These are phyloP conservation scores for Mormyrops attenuatus DNA, from an alignment of 2,797 vertebrate species.

Conservation along the genomic window DNA sequence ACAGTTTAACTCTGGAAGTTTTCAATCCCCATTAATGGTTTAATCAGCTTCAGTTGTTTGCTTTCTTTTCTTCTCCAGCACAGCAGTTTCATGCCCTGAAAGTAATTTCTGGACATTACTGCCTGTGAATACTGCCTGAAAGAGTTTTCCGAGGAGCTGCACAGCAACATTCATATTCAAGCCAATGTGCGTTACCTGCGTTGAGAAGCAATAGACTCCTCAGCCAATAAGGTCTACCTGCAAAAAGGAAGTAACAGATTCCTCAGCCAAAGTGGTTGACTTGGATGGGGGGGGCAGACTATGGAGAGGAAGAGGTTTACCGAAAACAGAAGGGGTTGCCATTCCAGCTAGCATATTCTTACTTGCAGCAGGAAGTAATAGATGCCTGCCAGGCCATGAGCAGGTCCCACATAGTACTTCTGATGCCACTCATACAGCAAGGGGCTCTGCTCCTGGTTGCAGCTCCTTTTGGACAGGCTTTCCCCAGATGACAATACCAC, in stretches of 20 bases:
- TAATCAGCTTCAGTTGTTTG: not conserved
- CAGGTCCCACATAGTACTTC: constrained; percentile 88
- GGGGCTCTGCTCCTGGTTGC: constrained; percentile 72
- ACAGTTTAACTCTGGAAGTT: not conserved
- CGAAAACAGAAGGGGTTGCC: not conserved
- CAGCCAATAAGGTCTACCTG: constrained; percentile 17
- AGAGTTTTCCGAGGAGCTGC: not conserved
- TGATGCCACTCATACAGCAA: constrained; percentile 96
- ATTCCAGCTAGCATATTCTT: constrained; percentile 21
- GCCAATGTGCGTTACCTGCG: constrained; percentile 9
- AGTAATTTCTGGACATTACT: not conserved
- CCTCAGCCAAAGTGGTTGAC: constrained; percentile 12
- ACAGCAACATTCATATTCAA: constrained; percentile 5
- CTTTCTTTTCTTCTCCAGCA: no score
- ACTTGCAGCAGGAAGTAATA: constrained; percentile 98
- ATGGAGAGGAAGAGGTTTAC: not conserved
- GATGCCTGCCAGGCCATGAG: constrained; percentile 92
- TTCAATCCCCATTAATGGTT: not conserved
- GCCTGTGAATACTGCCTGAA: not conserved
- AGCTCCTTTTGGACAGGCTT: constrained; percentile 70
- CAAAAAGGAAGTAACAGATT: constrained; percentile 16
- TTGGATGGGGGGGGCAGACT: not conserved
- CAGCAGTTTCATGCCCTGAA: not conserved
- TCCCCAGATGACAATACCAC: constrained; percentile 79
- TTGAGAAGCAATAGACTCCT: constrained; percentile 11